Evolutionary conservation across 2,797 vertebrate species (phyloP), one percentile per base, ranked within the genome.

Genomic region (Pseudomugil gertrudae): DNA sequence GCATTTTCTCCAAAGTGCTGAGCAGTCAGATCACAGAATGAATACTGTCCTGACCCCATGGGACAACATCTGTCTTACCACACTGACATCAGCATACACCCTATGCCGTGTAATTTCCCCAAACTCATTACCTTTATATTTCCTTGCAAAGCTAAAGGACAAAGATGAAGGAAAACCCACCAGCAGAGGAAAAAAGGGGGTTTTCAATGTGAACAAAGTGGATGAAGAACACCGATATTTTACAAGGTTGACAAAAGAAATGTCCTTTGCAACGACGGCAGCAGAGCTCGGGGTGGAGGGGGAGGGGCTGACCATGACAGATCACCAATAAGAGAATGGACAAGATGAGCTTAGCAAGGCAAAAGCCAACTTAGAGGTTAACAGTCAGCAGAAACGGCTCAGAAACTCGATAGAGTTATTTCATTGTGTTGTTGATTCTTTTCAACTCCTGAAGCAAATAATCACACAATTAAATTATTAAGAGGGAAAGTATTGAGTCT

Each of bases 241-340:
- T 92, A 94, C 94, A 92, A 86, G 93, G 94, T 94, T 91, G 93
- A 95, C 93, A 94, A 93, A 95, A 94, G 89, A 88, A 92, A 90
- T 83, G 88, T 89, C 92, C 89, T 90, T 66, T 89, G 87, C 85
- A 93, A 94, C 87, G 92, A 92, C 81, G 84, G 78, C 13, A 88
- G 79, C 69, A 78, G 89, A 81, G 74, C 63, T 72, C 69, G 52
- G 74, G 74, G 10, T 87, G 84, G 89, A 90, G 89, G n/a, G 76
- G 90, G 21, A 78, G 87, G 89, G 89, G 86, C 92, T 78, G 90
- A 94, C 88, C 90, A 91, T 96, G 95, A 97, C 92, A 93, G 95
- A 97, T 96, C 90, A 93, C 93, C 88, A 90, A 89, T 83, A 90
- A 89, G 86, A 92, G 93, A 94, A 94, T 90, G 94, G 94, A 92